phyloP scores from a whole-genome alignment of 2,113 vertebrate species.

The Anhinga rufa region DNA sequence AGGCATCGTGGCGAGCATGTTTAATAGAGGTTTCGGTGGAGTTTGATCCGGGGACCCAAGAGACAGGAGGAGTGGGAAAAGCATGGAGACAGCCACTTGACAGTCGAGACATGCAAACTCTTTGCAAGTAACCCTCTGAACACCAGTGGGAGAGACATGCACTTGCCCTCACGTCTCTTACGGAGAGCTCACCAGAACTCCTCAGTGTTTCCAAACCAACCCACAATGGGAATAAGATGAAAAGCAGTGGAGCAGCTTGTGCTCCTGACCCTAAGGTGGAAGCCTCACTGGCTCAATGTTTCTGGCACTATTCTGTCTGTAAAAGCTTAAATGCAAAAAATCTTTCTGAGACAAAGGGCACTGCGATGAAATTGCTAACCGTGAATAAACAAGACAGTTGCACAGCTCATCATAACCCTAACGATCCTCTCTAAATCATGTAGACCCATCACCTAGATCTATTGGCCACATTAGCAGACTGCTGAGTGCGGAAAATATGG shows the following conservation, averaged over 20 bases:
- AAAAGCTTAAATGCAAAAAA: neutral
- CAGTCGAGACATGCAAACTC: neutral
- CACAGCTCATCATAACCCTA: conserved; percentile 51
- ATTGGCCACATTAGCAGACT: conserved; percentile 42
- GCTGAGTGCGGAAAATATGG: conserved; percentile 25
- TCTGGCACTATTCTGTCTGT: neutral
- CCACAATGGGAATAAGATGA: fast-evolving
- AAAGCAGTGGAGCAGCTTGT: neutral
- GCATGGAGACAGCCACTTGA: neutral
- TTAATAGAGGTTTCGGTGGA: neutral
- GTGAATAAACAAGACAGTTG: conserved; percentile 51
- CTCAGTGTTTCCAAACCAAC: neutral
- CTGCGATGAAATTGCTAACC: neutral
- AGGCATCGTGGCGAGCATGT: neutral
- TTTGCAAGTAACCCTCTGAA: neutral
- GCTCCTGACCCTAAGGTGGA: neutral
- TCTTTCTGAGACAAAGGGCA: neutral
- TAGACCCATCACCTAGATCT: conserved; percentile 41
- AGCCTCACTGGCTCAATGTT: neutral
- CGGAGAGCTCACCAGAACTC: neutral
- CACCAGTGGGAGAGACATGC: fast-evolving
- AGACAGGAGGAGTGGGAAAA: neutral
- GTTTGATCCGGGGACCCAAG: neutral
- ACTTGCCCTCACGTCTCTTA: neutral
- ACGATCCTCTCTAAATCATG: conserved; percentile 42